Conservation (phyloP, 2,888 invertebrate genomes). For the Flexamia atlantica region DNA sequence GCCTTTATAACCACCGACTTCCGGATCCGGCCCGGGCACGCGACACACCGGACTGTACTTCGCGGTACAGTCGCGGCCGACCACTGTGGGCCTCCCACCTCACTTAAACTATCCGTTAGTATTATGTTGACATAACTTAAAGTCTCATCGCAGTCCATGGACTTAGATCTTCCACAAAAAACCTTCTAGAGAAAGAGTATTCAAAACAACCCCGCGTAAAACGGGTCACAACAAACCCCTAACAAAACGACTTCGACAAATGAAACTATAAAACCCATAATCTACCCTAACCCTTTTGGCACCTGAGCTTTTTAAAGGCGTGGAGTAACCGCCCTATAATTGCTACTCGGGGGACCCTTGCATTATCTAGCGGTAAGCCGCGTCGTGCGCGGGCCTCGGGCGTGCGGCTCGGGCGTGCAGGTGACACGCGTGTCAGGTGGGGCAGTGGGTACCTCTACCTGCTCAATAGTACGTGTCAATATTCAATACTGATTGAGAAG, state of each 20-base stretch:
- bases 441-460: not conserved
- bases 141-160: too few species aligned
- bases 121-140: too few species aligned
- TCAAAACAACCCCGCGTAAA: too few species aligned
- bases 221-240: not conserved
- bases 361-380: conserved; percentile 7
- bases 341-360: conserved; percentile 26
- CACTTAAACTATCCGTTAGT: too few species aligned
- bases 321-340: not conserved
- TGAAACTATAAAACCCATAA: not conserved
- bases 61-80: not conserved
- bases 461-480: not conserved
- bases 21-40: conserved; percentile 40
- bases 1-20: conserved; percentile 48
- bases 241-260: not conserved
- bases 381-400: not conserved
- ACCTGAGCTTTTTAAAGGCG: conserved; percentile 5
- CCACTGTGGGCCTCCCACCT: not conserved
- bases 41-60: not conserved
- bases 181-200: too few species aligned
- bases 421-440: not conserved
- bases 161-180: too few species aligned
- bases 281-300: not conserved
- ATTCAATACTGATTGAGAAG: not conserved
- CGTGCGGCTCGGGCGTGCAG: not conserved